Percentiles rank a stretch among this genome's conserved stretches.
Evolutionary conservation across 2,888 invertebrate genomes (phyloP).

Genomic region (Tinea pellionella): DNA sequence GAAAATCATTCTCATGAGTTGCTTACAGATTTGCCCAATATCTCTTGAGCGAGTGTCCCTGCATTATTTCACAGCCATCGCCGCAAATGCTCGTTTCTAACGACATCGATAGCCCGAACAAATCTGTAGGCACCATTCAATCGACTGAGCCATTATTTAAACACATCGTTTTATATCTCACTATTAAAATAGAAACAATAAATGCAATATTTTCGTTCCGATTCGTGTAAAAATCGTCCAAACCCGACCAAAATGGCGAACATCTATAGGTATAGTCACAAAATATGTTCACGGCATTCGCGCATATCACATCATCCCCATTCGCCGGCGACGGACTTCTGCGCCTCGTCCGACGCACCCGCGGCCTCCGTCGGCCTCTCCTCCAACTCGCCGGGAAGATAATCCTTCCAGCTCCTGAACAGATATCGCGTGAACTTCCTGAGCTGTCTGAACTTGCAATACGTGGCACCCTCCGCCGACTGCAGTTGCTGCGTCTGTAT

Average conservation of each 20-base stretch:
- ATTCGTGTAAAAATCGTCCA: no score
- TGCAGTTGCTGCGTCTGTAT: constrained; percentile 94
- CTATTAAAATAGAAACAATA: neutral
- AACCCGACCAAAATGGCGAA: no score
- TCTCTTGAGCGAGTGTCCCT: no score
- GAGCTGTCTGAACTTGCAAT: constrained; percentile 91
- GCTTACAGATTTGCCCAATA: no score
- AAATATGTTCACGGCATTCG: neutral
- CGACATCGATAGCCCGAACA: no score
- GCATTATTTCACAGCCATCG: no score
- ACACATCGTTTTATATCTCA: no score
- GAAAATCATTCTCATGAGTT: neutral
- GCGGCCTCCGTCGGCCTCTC: constrained; percentile 24
- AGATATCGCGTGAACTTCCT: constrained; percentile 92
- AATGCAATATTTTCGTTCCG: neutral
- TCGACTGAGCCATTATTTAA: no score
- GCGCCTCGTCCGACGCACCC: constrained; percentile 21
- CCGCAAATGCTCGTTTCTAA: no score
- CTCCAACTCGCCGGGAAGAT: constrained; percentile 82
- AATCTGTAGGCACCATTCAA: no score
- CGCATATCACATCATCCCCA: neutral
- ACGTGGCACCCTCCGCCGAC: constrained; percentile 92
- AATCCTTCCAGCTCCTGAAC: constrained; percentile 94
- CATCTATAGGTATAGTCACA: no score
- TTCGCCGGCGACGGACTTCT: neutral